Conservation (phyloP, 1,140 invertebrate genomes). For the Anastrepha obliqua region DNA sequence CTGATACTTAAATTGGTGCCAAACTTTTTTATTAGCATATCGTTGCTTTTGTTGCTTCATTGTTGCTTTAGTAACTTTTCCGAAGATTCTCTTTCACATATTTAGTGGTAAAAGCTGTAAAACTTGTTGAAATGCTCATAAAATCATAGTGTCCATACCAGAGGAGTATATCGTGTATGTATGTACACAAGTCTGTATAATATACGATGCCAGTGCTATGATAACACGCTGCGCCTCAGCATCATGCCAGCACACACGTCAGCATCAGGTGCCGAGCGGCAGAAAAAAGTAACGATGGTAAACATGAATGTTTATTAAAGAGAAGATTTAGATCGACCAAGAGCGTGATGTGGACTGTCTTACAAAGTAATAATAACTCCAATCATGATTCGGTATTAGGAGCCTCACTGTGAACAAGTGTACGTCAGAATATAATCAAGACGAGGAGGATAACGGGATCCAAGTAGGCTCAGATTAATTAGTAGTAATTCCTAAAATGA, state of each 20-base stretch:
- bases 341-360: too few relatives aligned
- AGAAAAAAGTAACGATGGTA: not conserved
- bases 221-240: constrained; percentile 59
- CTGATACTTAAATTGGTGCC: constrained; percentile 49
- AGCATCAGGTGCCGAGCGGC: not conserved
- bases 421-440: too few relatives aligned
- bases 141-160: constrained; percentile 64
- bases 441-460: too few relatives aligned
- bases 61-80: constrained; percentile 19
- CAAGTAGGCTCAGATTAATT: too few relatives aligned
- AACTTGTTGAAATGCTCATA: constrained; percentile 73
- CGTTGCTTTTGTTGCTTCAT: constrained; percentile 42
- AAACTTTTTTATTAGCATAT: constrained; percentile 53
- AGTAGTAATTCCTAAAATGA: too few relatives aligned
- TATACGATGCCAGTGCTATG: constrained; percentile 67
- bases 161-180: constrained; percentile 8
- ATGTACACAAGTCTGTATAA: not conserved
- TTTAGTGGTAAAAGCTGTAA: constrained; percentile 71
- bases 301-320: too few relatives aligned
- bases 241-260: not conserved
- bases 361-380: too few relatives aligned
- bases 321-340: too few relatives aligned
- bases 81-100: constrained; percentile 21
- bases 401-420: too few relatives aligned
- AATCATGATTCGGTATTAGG: too few relatives aligned